Evolutionary conservation across 2,113 vertebrate species (phyloP).

Genomic region (Anthoscopus minutus): DNA sequence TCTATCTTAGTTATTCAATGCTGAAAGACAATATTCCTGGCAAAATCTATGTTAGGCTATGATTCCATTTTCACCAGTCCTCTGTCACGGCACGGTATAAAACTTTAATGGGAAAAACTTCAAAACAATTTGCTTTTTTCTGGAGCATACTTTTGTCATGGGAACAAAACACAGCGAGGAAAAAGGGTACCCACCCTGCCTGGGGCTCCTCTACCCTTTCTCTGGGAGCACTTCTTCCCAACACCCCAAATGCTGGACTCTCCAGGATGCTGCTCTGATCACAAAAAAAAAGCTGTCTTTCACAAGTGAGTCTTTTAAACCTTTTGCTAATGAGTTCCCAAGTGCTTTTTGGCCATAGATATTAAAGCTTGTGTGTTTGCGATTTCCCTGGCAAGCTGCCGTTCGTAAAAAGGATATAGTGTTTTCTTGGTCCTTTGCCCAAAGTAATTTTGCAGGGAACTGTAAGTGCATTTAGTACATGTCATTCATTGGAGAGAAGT

Average conservation of each 20-base stretch:
- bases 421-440: slow-evolving; percentile 79
- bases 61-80: neutral
- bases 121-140: neutral
- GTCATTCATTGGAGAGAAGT: slow-evolving; percentile 74
- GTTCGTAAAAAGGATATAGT: slow-evolving; percentile 73
- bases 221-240: neutral
- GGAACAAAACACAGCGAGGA: neutral
- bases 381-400: slow-evolving; percentile 78
- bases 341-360: slow-evolving; percentile 76
- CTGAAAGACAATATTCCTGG: neutral
- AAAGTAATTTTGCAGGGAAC: slow-evolving; percentile 77
- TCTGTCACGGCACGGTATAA: neutral
- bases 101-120: neutral
- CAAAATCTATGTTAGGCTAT: neutral
- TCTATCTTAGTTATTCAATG: neutral
- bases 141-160: neutral
- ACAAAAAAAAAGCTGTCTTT: slow-evolving; percentile 29
- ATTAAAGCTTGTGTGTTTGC: slow-evolving; percentile 74
- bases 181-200: neutral
- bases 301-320: slow-evolving; percentile 60
- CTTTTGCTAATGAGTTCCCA: slow-evolving; percentile 76
- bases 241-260: neutral
- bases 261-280: slow-evolving; percentile 7
- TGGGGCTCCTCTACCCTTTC: neutral
- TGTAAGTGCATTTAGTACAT: slow-evolving; percentile 75